Base-by-base conservation (phyloP, 2,888 invertebrate genomes). In the Andrena dorsata region DNA sequence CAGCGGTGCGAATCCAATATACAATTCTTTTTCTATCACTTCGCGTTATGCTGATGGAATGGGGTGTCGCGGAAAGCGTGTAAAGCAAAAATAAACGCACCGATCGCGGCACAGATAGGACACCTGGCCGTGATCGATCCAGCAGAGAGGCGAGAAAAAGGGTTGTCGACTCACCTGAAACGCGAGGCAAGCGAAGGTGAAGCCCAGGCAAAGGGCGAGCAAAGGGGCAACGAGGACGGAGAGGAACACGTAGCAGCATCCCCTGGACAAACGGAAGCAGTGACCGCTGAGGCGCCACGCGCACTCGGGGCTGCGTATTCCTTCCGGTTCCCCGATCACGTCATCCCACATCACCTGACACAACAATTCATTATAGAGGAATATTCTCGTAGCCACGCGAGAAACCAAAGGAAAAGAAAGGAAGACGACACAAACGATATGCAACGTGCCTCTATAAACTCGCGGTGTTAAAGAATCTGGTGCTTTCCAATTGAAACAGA, bases 261-360 rank as follows among this genome's bases (percentile, higher is more conserved):
- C 95, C 85, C 96, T 95, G 47, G 96, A 95, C 86, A 95, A 94
- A 79, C 95, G 94, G 94, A 96, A 97, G 91, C 96, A 96, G 70
- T 94, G 94, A 90, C 95, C 94, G 89, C 96, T 96, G 61, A 96
- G 93, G n/a, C 95, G 94, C 96, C 96, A 97, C 82, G 96, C 95
- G 93, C 96, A 96, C 92, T 96, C 96, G 6, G 96, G 96, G 89
- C 96, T 96, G 69, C 96, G 94, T 16, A 96, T 95, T 6, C 96
- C 96, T 84, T 96, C 96, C 0, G 97, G 96, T 93, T 97, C 97
- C 3, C 96, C 97, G 73, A 96, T 95, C 80, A 97, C 95, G 89
- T 96, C 96, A 86, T 96, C 96, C 96, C 96, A 97, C 86, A 95
- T 95, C 90, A 96, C 95, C 97, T 97, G 86, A 20, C 6, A 3